Conservation (phyloP, 2,888 invertebrate species). For the Heliconius aoede region DNA sequence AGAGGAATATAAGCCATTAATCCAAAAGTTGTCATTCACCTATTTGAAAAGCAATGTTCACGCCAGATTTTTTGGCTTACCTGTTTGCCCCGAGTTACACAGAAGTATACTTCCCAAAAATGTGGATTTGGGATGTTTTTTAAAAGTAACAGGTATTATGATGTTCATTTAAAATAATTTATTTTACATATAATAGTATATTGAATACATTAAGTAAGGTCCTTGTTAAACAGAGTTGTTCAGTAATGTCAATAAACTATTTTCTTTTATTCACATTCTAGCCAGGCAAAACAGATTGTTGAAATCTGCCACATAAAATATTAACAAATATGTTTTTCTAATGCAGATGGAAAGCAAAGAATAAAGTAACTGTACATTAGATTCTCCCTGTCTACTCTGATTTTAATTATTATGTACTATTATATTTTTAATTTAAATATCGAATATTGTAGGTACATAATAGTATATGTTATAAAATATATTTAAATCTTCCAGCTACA, state of each 20-base stretch:
- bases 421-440: too few species aligned
- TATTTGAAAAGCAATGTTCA: constrained; percentile 86
- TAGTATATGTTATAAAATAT: not conserved
- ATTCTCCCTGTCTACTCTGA: too few species aligned
- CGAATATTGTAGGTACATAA: not conserved
- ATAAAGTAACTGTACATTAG: not conserved
- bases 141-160: constrained; percentile 87
- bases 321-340: too few species aligned
- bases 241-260: too few species aligned
- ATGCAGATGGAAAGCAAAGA: not conserved
- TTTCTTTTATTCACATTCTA: too few species aligned
- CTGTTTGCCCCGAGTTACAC: constrained; percentile 87
- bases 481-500: constrained; percentile 82
- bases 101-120: constrained; percentile 87
- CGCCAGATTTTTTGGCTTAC: constrained; percentile 86
- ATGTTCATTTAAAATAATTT: constrained; percentile 2
- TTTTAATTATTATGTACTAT: not conserved
- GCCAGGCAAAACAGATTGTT: too few species aligned
- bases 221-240: too few species aligned
- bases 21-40: constrained; percentile 62
- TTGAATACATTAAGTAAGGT: not conserved
- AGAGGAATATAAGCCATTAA: constrained; percentile 62
- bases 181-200: not conserved
- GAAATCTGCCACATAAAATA: too few species aligned
- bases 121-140: constrained; percentile 87